Base-by-base conservation (phyloP, 2,797 vertebrate species). In the Peromyscus melanophrys region DNA sequence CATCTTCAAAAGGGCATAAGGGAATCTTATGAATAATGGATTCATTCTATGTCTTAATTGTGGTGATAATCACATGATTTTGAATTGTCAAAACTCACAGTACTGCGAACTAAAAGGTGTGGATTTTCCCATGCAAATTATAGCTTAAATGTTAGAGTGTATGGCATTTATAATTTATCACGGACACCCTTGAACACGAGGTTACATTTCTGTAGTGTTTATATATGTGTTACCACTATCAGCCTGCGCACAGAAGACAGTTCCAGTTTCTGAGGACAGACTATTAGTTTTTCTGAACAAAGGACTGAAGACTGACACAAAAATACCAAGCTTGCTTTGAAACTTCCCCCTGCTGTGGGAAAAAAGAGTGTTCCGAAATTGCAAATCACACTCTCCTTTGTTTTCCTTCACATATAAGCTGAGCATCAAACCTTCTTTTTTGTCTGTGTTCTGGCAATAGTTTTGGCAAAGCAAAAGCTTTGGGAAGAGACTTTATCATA, bases 281-380 rank as follows among this genome's bases (percentile, higher is more conserved):
- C 89, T 63, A 88, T 11, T 76, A 19, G 23, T 67, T 97, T 97
- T 97, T 87, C 85, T 81, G 84, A 89, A 96, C 31, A 81, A 90
- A 97, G 27, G 29, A 77, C 8, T 95, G 43, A 93, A 96, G 94
- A 46, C 31, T n/a, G 65, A 82, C 83, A 52, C 90, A 96, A 88
- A 59, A n/a, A 23, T 43, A 43, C 57, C 84, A 49, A 80, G n/a
- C 31, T 83, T 76, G 76, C 34, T 97, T 52, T 84, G 69, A 78
- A 81, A 29, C 65, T 83, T 67, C 77, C 84, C 85, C 82, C 82
- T 85, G 43, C 86, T 86, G 31, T 43, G 34, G 14, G 19, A 31
- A 1, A 9, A 9, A 67, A 37, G 23, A 37, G 23, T 16, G 19
- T 27, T 65, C 77, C 1, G 34, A 78, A 95, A 46, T 29, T 83